Conservation (phyloP, 2,888 invertebrate genomes). For the Psylliodes chrysocephalus region DNA sequence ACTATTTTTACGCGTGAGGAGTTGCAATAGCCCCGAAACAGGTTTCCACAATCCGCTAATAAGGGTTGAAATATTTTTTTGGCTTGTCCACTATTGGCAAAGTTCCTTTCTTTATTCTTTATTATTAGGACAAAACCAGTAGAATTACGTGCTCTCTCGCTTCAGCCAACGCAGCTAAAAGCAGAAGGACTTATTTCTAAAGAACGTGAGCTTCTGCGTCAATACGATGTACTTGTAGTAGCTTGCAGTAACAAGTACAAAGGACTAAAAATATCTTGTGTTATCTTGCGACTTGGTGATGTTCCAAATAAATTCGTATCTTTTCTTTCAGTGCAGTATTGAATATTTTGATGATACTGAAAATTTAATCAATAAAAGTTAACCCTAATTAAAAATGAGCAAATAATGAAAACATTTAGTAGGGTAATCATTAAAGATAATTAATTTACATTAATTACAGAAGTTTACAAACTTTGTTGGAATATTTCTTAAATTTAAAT, state of each 20-base stretch:
- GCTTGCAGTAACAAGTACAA: not conserved
- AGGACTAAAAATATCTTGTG: not conserved
- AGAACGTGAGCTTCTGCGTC: not conserved
- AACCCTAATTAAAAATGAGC: too few relatives aligned
- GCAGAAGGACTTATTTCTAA: slow-evolving; percentile 19
- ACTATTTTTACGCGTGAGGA: slow-evolving; percentile 44
- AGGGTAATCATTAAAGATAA: too few relatives aligned
- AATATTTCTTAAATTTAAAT: too few relatives aligned
- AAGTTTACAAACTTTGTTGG: too few relatives aligned
- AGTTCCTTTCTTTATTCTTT: slow-evolving; percentile 27
- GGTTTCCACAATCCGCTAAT: slow-evolving; percentile 45
- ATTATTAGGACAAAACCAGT: slow-evolving; percentile 27
- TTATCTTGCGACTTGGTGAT: not conserved
- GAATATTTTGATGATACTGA: too few relatives aligned
- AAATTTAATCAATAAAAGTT: too few relatives aligned
- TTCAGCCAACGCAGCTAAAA: slow-evolving; percentile 10
- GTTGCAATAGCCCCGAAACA: slow-evolving; percentile 46
- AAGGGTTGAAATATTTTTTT: slow-evolving; percentile 44
- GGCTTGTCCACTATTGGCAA: slow-evolving; percentile 31
- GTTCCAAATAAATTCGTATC: not conserved
- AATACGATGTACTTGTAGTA: not conserved
- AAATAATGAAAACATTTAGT: too few relatives aligned
- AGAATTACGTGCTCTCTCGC: slow-evolving; percentile 9
- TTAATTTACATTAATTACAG: too few relatives aligned
- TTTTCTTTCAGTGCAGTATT: too few relatives aligned